phyloP scores from a whole-genome alignment of 2,797 vertebrate species.

The Antennarius maculatus region DNA sequence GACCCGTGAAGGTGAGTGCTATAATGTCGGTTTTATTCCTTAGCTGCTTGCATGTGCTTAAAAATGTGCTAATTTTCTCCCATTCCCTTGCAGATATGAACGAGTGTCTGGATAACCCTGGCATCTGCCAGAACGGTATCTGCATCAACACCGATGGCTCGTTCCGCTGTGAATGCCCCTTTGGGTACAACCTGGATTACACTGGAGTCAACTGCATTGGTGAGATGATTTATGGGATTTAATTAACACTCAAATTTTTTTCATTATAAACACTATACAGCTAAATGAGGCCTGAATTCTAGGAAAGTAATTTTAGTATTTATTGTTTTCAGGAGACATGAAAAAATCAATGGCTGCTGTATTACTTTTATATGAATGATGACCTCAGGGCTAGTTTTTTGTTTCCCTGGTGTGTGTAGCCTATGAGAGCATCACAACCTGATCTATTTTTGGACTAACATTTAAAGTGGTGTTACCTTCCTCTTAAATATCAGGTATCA shows the following conservation, averaged over 20 bases:
- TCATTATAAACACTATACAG: neutral
- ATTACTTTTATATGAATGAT: neutral
- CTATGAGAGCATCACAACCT: neutral
- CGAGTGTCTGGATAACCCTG: conserved; percentile 90
- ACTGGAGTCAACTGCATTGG: conserved; percentile 91
- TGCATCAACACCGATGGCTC: conserved; percentile 96
- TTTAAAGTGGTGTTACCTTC: conserved; percentile 9
- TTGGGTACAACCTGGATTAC: conserved; percentile 93
- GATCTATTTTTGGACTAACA: conserved; percentile 12
- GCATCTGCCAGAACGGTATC: conserved; percentile 88
- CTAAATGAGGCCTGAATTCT: neutral
- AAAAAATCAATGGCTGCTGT: neutral
- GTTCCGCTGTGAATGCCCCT: conserved; percentile 95
- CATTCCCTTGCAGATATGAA: conserved; percentile 85
- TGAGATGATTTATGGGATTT: conserved; percentile 70
- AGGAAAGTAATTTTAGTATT: neutral
- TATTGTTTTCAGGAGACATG: conserved; percentile 1
- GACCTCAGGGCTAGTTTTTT: neutral
- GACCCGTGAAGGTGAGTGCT: conserved; percentile 89
- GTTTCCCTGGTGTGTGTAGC: neutral
- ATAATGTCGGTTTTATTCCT: neutral
- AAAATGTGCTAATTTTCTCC: neutral
- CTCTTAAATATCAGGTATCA: conserved; percentile 5
- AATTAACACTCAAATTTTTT: neutral
- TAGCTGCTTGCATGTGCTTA: neutral